Evolutionary conservation across 2,113 vertebrate species (phyloP).

Genomic region (Riparia riparia): DNA sequence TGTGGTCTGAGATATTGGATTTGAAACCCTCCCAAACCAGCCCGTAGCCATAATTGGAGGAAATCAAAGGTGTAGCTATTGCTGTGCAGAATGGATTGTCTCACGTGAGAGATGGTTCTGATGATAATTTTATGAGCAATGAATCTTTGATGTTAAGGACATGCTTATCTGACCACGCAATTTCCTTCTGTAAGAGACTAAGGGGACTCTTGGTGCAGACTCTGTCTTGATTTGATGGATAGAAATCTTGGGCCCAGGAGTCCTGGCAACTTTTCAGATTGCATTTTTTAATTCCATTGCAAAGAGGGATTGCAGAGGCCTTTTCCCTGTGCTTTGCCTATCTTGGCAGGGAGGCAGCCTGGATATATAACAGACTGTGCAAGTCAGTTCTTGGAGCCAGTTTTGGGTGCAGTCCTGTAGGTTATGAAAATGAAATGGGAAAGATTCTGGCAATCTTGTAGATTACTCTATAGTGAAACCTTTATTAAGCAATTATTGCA

Average conservation of each 20-base stretch:
- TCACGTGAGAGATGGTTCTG: not conserved
- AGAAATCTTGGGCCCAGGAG: not conserved
- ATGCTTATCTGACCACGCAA: not conserved
- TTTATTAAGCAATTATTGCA: not conserved
- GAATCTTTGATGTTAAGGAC: not conserved
- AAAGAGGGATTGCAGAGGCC: not conserved
- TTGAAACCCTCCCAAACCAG: not conserved
- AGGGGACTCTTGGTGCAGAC: not conserved
- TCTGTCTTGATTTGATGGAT: not conserved
- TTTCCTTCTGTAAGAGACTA: not conserved
- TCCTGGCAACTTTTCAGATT: not conserved
- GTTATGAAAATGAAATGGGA: not conserved
- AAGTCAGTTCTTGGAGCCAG: not conserved
- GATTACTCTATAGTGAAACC: not conserved
- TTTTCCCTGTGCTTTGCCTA: not conserved
- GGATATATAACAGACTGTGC: not conserved
- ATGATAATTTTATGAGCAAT: not conserved
- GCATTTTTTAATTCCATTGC: not conserved
- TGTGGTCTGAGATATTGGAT: not conserved
- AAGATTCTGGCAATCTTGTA: not conserved
- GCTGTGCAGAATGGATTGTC: not conserved
- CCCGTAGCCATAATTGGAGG: not conserved
- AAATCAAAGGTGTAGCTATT: not conserved
- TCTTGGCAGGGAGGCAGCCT: not conserved
- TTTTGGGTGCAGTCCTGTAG: not conserved